Evolutionary conservation across 2,888 invertebrate genomes (phyloP).

Genomic region (Chaetoderma sp.): DNA sequence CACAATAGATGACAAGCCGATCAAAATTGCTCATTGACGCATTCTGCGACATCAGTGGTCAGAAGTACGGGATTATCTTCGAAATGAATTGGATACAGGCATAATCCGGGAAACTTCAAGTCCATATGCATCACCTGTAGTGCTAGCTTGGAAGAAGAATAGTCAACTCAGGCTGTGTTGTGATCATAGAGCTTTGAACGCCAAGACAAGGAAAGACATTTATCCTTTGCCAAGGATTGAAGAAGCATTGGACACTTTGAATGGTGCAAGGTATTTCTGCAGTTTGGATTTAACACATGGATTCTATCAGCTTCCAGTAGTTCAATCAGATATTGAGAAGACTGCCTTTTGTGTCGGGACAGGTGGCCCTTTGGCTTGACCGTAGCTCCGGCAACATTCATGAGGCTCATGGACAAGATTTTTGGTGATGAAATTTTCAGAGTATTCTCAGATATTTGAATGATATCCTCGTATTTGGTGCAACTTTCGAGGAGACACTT

Average conservation of each 20-base stretch:
- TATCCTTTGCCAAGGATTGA: conserved; percentile 43
- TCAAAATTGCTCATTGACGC: too few species aligned
- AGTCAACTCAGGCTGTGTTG: conserved; percentile 35
- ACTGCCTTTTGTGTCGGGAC: conserved; percentile 6
- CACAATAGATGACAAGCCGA: too few species aligned
- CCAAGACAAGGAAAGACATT: conserved; percentile 35
- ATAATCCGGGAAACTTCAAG: too few species aligned
- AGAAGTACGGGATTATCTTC: too few species aligned
- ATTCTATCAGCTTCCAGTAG: conserved; percentile 38
- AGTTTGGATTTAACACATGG: conserved; percentile 41
- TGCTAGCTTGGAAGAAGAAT: conserved; percentile 35
- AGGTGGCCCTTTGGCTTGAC: conserved; percentile 12
- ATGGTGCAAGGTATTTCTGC: conserved; percentile 31
- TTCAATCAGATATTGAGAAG: conserved; percentile 11
- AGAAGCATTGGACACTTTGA: conserved; percentile 37
- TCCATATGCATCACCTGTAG: conserved; percentile 38
- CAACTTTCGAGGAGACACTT: conserved; percentile 1
- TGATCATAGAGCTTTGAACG: conserved; percentile 42
- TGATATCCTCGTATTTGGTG: conserved; percentile 6
- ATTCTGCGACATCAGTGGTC: too few species aligned
- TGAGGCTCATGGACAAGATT: conserved; percentile 10
- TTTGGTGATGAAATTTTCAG: conserved; percentile 10
- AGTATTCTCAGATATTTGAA: conserved; percentile 1
- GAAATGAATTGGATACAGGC: too few species aligned
- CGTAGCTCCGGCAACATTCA: conserved; percentile 7